Percentiles rank a stretch among this genome's conserved stretches.
These are phyloP conservation scores for Sphaerophoria rueppellii DNA, from an alignment of 2,888 invertebrate genomes.

Conservation along the genomic window DNA sequence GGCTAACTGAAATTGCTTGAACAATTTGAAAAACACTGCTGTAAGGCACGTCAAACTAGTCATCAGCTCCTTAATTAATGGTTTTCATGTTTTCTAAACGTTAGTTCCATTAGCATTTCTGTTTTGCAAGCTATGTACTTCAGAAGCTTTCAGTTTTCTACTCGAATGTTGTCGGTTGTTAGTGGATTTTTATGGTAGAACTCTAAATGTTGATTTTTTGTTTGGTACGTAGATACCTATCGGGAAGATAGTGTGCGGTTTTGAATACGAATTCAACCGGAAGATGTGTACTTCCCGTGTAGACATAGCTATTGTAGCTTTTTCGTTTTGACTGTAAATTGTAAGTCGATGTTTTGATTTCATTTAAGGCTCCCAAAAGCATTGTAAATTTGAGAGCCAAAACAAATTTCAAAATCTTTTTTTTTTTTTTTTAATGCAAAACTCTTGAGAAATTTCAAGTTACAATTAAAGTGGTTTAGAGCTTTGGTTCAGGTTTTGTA, in stretches of 20 bases:
- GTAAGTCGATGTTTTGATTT: too few species aligned
- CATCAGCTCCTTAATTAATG: constrained; percentile 2
- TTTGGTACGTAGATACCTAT: not conserved
- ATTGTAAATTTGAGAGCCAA: too few species aligned
- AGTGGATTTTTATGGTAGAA: not conserved
- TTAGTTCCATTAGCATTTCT: constrained; percentile 25
- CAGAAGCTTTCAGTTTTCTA: not conserved
- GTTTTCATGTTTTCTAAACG: constrained; percentile 10
- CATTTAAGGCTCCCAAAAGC: too few species aligned
- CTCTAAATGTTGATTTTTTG: constrained; percentile 2
- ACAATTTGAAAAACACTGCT: too few species aligned
- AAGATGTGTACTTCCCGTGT: not conserved
- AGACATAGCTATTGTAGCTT: not conserved
- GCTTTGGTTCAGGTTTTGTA: too few species aligned
- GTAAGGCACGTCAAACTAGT: not conserved
- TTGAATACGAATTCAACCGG: not conserved
- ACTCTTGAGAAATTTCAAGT: too few species aligned
- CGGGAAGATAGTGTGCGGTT: not conserved
- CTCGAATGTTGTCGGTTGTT: constrained; percentile 1
- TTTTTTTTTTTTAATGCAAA: too few species aligned
- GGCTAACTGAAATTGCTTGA: too few species aligned
- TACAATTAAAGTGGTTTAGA: too few species aligned
- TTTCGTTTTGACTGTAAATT: too few species aligned
- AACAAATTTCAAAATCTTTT: too few species aligned
- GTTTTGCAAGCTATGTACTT: not conserved